Percentiles rank a stretch among this genome's conserved stretches.
phyloP scores from a whole-genome alignment of 2,888 invertebrate species.

The Cheilosia pagana region DNA sequence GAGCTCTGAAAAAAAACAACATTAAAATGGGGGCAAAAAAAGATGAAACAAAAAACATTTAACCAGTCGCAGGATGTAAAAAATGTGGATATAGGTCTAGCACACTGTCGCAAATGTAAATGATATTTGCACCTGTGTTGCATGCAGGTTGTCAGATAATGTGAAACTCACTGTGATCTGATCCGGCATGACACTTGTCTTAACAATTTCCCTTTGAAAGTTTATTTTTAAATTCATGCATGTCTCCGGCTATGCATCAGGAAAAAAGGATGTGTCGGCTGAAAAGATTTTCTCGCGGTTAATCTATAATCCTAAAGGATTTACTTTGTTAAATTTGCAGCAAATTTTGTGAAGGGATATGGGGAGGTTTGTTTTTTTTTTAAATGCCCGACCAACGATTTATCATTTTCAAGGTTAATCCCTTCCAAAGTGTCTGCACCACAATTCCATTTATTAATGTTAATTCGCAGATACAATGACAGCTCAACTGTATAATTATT shows the following conservation, averaged over 20 bases:
- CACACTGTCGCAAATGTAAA: conserved; percentile 11
- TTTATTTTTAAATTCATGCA: background rate
- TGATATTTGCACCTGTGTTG: conserved; percentile 10
- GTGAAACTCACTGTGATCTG: conserved; percentile 1
- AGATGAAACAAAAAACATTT: background rate
- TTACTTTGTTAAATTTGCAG: too few relatives aligned
- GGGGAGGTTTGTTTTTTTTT: too few relatives aligned
- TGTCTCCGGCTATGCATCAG: background rate
- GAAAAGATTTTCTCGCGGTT: background rate
- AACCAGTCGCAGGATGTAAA: conserved; percentile 2
- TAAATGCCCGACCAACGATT: background rate
- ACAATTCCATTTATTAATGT: conserved; percentile 15
- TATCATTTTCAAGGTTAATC: background rate
- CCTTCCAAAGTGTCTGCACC: background rate
- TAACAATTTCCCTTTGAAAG: conserved; percentile 14
- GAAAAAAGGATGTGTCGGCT: background rate
- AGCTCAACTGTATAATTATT: background rate
- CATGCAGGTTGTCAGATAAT: conserved; percentile 7
- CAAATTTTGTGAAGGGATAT: too few relatives aligned
- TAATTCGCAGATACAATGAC: too few relatives aligned
- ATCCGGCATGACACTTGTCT: conserved; percentile 7
- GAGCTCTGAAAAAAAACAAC: background rate
- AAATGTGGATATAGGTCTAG: background rate
- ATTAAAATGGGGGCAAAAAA: background rate
- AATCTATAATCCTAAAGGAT: too few relatives aligned